These are phyloP conservation scores for Anoplolepis gracilipes DNA, from an alignment of 1,140 invertebrate species.

Conservation along the genomic window DNA sequence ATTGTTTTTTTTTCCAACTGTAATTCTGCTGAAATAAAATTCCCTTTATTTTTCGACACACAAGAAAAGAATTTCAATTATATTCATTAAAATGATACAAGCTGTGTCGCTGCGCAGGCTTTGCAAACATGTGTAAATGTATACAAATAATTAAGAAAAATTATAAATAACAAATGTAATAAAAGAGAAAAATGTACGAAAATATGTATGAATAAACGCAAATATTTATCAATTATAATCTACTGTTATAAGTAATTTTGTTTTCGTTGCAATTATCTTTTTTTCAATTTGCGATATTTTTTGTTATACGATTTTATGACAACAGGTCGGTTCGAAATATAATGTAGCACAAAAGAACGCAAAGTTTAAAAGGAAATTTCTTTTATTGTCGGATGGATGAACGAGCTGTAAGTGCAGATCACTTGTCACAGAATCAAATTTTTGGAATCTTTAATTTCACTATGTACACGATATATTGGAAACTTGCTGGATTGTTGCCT, in stretches of 20 bases:
- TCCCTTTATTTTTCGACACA: neutral
- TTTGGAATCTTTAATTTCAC: slow-evolving; percentile 8
- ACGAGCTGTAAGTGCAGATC: neutral
- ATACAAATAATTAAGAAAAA: neutral
- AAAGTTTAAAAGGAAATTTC: neutral
- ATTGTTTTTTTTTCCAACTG: neutral
- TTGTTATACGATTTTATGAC: neutral
- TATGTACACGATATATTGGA: neutral
- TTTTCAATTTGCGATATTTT: neutral
- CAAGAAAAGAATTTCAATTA: neutral
- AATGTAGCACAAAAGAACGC: neutral
- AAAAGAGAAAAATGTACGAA: neutral
- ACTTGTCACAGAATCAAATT: neutral
- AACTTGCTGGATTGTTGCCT: neutral
- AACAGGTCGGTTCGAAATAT: neutral
- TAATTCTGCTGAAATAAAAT: neutral
- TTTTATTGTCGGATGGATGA: slow-evolving; percentile 4
- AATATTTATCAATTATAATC: neutral
- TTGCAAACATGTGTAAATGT: neutral
- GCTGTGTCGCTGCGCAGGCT: neutral
- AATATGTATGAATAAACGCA: neutral
- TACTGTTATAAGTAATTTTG: neutral
- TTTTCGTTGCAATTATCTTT: neutral
- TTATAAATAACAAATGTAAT: no score
- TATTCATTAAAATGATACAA: neutral